Evolutionary conservation across 1,140 invertebrate species (phyloP).

Genomic region (Eupristina koningsbergeri): DNA sequence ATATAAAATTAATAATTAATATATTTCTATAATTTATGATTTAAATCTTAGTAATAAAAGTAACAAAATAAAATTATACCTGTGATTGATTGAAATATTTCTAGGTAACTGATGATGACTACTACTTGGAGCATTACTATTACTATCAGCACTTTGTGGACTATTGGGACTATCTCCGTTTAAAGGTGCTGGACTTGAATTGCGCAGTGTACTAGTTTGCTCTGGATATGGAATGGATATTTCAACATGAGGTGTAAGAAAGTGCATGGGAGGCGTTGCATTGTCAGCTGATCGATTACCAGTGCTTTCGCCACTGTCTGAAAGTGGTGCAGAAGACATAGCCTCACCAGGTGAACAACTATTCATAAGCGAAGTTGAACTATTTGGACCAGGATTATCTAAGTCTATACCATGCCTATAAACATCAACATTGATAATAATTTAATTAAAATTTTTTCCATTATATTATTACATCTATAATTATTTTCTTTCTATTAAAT

Average conservation of each 20-base stretch:
- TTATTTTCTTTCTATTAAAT: neutral
- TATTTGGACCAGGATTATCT: constrained; percentile 87
- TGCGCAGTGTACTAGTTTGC: constrained; percentile 59
- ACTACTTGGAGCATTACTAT: constrained; percentile 81
- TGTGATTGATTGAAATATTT: constrained; percentile 65
- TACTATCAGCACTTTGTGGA: constrained; percentile 84
- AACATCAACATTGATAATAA: neutral
- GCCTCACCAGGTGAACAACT: constrained; percentile 73
- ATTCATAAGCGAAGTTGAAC: constrained; percentile 75
- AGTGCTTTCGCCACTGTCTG: constrained; percentile 85
- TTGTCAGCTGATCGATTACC: constrained; percentile 85
- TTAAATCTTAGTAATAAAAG: neutral
- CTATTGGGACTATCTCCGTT: constrained; percentile 78
- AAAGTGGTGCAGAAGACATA: constrained; percentile 79
- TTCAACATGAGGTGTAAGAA: constrained; percentile 89
- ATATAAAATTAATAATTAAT: neutral
- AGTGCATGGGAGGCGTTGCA: constrained; percentile 90
- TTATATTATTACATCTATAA: neutral
- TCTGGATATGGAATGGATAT: constrained; percentile 86
- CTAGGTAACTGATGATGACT: constrained; percentile 73
- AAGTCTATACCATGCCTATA: constrained; percentile 88
- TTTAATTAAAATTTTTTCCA: too few relatives aligned
- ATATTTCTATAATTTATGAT: neutral
- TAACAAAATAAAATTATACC: constrained; percentile 57
- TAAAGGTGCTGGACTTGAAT: constrained; percentile 66